phyloP scores from a whole-genome alignment of 2,888 invertebrate species.

The Eupithecia insigniata region DNA sequence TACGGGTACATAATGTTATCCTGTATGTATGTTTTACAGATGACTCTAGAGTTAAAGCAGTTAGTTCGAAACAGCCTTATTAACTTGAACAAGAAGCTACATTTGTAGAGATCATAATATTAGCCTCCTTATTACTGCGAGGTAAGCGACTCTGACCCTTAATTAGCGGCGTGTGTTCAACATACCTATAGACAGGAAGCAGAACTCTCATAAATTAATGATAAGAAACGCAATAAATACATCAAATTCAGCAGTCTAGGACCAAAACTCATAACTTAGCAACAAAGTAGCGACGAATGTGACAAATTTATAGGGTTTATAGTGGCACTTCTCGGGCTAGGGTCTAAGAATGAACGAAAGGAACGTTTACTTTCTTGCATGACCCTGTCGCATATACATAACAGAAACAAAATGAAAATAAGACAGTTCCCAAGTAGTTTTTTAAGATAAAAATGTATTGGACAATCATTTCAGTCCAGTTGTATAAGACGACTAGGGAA shows the following conservation, averaged over 20 bases:
- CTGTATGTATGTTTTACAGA: too few relatives aligned
- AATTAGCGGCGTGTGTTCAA: neutral
- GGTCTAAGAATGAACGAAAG: too few relatives aligned
- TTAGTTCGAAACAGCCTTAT: too few relatives aligned
- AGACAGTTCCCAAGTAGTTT: too few relatives aligned
- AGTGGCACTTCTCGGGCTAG: slow-evolving; percentile 20
- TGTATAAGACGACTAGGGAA: neutral
- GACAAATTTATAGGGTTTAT: slow-evolving; percentile 35
- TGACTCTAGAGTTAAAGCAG: too few relatives aligned
- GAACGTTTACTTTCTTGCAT: too few relatives aligned
- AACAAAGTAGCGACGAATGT: slow-evolving; percentile 25
- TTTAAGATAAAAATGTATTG: too few relatives aligned
- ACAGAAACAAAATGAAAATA: too few relatives aligned
- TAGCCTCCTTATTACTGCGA: neutral
- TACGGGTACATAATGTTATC: too few relatives aligned
- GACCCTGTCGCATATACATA: too few relatives aligned
- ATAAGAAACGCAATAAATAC: neutral
- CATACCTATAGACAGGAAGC: neutral
- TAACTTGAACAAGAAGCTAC: too few relatives aligned
- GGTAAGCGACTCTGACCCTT: neutral
- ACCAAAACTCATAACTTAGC: slow-evolving; percentile 17
- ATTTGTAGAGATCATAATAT: too few relatives aligned
- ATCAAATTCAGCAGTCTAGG: slow-evolving; percentile 9
- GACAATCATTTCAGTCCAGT: neutral
- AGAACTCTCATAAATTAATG: slow-evolving; percentile 7